These are phyloP conservation scores for Tragelaphus strepsiceros DNA, from an alignment of 2,113 vertebrate species.

Conservation along the genomic window DNA sequence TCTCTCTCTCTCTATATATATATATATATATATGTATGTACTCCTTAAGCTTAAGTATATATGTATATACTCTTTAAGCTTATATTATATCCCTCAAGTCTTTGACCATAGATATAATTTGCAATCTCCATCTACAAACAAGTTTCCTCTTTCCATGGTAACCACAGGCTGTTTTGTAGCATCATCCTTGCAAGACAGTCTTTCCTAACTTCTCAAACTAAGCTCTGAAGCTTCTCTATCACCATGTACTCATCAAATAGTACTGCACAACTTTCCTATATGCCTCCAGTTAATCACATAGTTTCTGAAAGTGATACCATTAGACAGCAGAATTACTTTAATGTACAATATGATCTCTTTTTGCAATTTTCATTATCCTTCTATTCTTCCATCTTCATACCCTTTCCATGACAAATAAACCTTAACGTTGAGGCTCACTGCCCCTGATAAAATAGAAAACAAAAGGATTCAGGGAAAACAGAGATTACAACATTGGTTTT, in stretches of 20 bases:
- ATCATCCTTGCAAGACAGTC: neutral
- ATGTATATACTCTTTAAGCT: neutral
- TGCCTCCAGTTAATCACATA: neutral
- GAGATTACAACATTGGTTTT: neutral
- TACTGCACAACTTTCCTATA: neutral
- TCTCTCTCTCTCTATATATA: too few species aligned
- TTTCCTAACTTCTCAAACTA: neutral
- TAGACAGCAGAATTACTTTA: neutral
- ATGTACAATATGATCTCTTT: neutral
- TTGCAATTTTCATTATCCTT: neutral
- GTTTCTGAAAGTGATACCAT: neutral
- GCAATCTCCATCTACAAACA: neutral
- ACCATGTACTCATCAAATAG: neutral
- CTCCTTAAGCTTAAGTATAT: neutral
- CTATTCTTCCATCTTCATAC: neutral
- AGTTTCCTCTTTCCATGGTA: neutral
- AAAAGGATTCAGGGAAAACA: neutral
- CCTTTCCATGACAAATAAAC: neutral
- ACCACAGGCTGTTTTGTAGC: neutral
- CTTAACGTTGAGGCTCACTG: neutral
- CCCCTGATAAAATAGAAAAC: neutral
- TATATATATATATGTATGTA: neutral
- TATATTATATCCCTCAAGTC: neutral
- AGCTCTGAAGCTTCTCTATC: neutral
- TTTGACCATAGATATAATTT: neutral